These are phyloP conservation scores for Rhinichthys klamathensis DNA, from an alignment of 2,113 vertebrate species.

Conservation along the genomic window DNA sequence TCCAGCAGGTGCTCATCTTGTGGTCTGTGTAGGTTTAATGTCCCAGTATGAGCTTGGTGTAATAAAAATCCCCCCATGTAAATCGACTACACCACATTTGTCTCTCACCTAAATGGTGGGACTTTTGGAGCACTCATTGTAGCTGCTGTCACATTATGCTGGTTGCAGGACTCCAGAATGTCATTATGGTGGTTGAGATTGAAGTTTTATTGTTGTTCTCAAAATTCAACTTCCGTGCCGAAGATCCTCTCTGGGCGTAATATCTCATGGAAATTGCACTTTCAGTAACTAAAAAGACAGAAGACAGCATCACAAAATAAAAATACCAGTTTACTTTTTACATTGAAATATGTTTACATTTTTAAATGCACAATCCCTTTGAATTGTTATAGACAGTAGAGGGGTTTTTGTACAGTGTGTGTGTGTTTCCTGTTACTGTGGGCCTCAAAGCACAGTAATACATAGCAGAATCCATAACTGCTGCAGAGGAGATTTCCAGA, in stretches of 20 bases:
- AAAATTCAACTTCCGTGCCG: background rate
- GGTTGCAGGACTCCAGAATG: background rate
- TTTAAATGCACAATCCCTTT: background rate
- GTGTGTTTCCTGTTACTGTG: constrained; percentile 7
- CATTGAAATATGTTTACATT: background rate
- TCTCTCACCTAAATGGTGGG: background rate
- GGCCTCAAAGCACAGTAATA: constrained; percentile 2
- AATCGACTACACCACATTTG: too few species aligned
- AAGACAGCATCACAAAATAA: background rate
- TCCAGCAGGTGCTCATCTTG: too few species aligned
- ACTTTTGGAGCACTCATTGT: background rate
- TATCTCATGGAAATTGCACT: background rate
- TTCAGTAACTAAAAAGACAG: background rate
- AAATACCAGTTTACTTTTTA: background rate
- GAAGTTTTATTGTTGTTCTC: background rate
- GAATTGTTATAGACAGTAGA: background rate
- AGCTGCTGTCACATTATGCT: background rate
- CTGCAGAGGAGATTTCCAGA: constrained; percentile 5
- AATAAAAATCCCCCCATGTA: too few species aligned
- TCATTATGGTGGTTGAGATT: background rate
- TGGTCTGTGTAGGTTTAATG: too few species aligned
- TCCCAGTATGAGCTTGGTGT: too few species aligned
- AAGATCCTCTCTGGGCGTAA: background rate
- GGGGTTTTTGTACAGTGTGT: constrained; percentile 43
- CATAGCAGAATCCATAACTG: background rate